Evolutionary conservation across 2,797 vertebrate species (phyloP), one percentile per base, ranked within the genome.

Genomic region (Euthynnus affinis): DNA sequence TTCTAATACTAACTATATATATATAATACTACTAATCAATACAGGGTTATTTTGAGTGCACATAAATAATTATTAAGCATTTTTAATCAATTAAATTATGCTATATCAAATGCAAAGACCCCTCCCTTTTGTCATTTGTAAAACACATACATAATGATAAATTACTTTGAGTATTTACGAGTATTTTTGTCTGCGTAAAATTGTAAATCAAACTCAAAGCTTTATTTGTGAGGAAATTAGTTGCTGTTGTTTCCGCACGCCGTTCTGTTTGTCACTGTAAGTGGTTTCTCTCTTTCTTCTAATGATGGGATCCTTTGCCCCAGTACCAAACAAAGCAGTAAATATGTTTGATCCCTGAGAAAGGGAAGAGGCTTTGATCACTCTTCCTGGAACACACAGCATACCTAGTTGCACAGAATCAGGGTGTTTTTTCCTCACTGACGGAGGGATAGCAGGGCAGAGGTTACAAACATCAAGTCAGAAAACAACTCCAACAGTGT

Each of bases 281-380:
- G 22, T 42, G 62, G 51, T 84, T 87, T 87, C 82, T 77, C 27
- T 1, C 64, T 44, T 62, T 73, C 52, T 40, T 78, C 63, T 46
- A 23, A 74, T 78, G 77, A 87, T 75, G 86, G 63, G 63, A 69
- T 85, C 85, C 84, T 91, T 57, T 84, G 78, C 53, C 48, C 29
- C 66, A 59, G 68, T 75, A 88, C 86, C 90, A 94, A 94, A 94
- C 90, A 93, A 89, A 88, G 90, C 92, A 92, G 87, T 93, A 94
- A 94, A 94, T 93, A 92, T 89, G 89, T 94, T 94, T 95, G 94
- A 94, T 93, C 87, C 80, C 79, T 83, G 87, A 92, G 86, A 89
- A 87, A 81, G 91, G 89, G 89, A 92, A 94, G 87, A 87, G 68
- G 87, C 94, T 93, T 92, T 94, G 89, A 94, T 93, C 88, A 57